Evolutionary conservation across 2,888 invertebrate species (phyloP), one percentile per base, ranked within the genome.

Genomic region (Tribolium freemani): DNA sequence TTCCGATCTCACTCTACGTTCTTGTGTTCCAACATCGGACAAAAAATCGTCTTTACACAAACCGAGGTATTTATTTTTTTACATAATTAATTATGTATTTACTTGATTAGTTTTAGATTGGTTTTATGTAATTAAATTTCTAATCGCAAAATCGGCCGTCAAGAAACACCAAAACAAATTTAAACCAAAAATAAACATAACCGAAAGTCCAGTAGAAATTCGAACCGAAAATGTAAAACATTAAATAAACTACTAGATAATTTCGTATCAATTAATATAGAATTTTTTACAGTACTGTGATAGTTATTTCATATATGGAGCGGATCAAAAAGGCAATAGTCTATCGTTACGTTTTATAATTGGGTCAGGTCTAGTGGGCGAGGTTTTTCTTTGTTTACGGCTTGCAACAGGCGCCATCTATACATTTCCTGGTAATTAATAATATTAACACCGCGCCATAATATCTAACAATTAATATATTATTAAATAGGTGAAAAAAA

Each of bases 271-370:
- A 45, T 44, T 48, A 38, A 5, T 38, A 6, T 8, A 38, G 8
- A 44, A 46, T 26, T 30, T 9, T 30, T 79, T 83, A 58, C 78
- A 89, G 89, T 83, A 84, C 50, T 82, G 84, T 20, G 88, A 88
- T 71, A 81, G 84, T 6, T 81, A 86, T 51, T 83, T 86, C 5
- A 85, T 93, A 61, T 89, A 88, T 51, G 90, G 90, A 0, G 83
- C 87, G 0, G 89, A 91, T 56, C 86, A 89, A 5, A 88, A 90
- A 10, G 91, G 91, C 0, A 88, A 90, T 56, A 86, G 88, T 0
- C 16, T 93, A 0, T 83, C 89, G 5, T 76, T 92, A 9, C 88
- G 87, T 69, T 85, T 93, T 54, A 88, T 88, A 5, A 88, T 90
- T 73, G 83, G 88, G 51, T 84, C 86, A 26, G 88, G 88, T 68